phyloP scores from a whole-genome alignment of 1,140 invertebrate genomes.

The Eupeodes corollae region DNA sequence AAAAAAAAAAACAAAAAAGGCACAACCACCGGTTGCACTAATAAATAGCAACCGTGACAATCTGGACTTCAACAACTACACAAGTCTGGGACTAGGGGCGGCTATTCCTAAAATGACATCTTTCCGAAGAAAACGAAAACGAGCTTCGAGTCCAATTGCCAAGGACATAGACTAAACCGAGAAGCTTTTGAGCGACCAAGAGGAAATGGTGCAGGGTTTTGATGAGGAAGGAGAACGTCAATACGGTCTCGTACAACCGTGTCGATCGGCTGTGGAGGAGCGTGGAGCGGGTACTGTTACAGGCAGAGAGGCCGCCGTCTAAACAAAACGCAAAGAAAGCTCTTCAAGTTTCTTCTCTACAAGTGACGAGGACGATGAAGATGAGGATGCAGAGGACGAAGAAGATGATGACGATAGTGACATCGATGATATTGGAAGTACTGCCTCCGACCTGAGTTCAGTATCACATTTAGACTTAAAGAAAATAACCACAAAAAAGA shows the following conservation, averaged over 20 bases:
- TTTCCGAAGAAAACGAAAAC: constrained; percentile 74
- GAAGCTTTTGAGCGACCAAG: constrained; percentile 46
- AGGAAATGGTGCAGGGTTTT: constrained; percentile 56
- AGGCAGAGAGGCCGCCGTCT: not conserved
- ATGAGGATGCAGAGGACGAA: constrained; percentile 13
- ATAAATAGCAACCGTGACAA: constrained; percentile 42
- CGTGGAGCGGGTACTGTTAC: not conserved
- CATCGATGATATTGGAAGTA: constrained; percentile 9
- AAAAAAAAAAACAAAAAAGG: too few relatives aligned
- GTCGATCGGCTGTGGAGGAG: not conserved
- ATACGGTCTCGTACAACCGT: constrained; percentile 8
- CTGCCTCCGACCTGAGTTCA: constrained; percentile 4
- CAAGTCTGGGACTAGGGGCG: constrained; percentile 78
- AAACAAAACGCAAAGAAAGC: constrained; percentile 24
- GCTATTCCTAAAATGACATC: constrained; percentile 92
- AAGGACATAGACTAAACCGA: constrained; percentile 55
- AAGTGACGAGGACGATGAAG: constrained; percentile 20
- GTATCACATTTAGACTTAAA: not conserved
- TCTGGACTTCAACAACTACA: constrained; percentile 38
- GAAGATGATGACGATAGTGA: constrained; percentile 16
- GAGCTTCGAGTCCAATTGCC: constrained; percentile 58
- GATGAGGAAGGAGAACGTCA: constrained; percentile 44
- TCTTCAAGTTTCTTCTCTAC: constrained; percentile 31
- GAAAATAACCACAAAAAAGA: not conserved
- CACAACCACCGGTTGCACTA: constrained; percentile 36